These are phyloP conservation scores for Sebastes nivosus DNA, from an alignment of 2,797 vertebrate species.

Conservation along the genomic window DNA sequence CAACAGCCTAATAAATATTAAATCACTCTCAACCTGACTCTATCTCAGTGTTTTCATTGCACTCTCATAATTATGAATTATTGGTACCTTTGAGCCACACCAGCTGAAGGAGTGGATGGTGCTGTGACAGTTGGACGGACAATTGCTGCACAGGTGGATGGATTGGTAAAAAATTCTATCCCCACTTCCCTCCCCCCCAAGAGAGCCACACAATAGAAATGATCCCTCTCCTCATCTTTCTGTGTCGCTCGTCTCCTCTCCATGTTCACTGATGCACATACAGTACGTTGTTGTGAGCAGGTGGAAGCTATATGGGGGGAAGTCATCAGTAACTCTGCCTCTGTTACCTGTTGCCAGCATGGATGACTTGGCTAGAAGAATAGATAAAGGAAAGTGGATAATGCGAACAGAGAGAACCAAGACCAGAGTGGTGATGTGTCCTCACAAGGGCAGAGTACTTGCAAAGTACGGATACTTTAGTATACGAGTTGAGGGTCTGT, in stretches of 20 bases:
- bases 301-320: neutral
- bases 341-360: neutral
- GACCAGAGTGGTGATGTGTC: too few species aligned
- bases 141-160: constrained; percentile 8
- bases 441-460: too few species aligned
- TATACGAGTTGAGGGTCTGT: too few species aligned
- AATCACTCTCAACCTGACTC: neutral
- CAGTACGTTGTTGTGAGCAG: neutral
- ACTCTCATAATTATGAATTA: neutral
- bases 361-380: neutral
- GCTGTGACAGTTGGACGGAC: constrained; percentile 11
- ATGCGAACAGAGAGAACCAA: neutral
- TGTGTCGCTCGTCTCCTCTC: neutral
- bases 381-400: neutral
- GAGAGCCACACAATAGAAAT: neutral
- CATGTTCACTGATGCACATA: neutral
- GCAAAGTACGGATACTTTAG: too few species aligned
- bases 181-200: too few species aligned
- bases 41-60: neutral
- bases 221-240: neutral
- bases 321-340: neutral
- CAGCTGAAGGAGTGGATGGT: neutral
- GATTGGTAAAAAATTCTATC: neutral
- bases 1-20: neutral
- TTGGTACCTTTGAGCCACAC: neutral